Base-by-base conservation (phyloP, 2,797 vertebrate genomes). In the Neoniphon sammara region DNA sequence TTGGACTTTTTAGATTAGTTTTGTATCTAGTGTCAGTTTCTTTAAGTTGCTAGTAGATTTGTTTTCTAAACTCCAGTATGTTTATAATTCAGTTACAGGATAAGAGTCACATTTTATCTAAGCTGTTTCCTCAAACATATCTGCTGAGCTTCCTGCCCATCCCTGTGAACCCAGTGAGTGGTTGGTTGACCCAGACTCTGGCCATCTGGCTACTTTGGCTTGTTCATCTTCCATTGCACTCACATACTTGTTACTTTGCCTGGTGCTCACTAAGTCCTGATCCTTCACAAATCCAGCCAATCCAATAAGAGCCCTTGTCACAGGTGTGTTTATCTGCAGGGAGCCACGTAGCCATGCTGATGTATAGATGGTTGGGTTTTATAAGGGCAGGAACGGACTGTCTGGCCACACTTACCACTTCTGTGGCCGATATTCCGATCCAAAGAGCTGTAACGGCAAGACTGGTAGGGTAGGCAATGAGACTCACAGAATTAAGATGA, bases 271-370 rank as follows among this genome's bases (percentile, higher is more conserved):
- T 44, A 77, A 44, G 34, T 61, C 62, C 60, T 87, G 75, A 87
- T 85, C 85, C 81, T 70, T 57, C 47, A 77, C 77, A 88, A 90
- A 87, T 84, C 81, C 78, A 78, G 14, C 7, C 57, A 82, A 83
- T 83, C 72, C 72, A 78, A 79, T 82, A 78, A 75, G 61, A 69
- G 65, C 58, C 59, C 68, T 46, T 20, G 59, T 21, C 31, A 80
- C 52, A 47, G 31, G 21, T 59, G 20, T 18, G 7, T 61, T n/a
- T 44, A 27, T 25, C 46, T 44, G 42, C 42, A 44, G 14, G 42
- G 42, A 44, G 42, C 42, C 42, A 44, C 42, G 3, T 44, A 44
- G 42, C 42, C 14, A 5, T 44, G 14, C 12, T 17, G 4, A 44
- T 10, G 34, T 44, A 47, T 18, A 50, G 49, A 66, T 47, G 7